Conservation (phyloP, 2,797 vertebrate genomes). For the Meriones psammophilus region DNA sequence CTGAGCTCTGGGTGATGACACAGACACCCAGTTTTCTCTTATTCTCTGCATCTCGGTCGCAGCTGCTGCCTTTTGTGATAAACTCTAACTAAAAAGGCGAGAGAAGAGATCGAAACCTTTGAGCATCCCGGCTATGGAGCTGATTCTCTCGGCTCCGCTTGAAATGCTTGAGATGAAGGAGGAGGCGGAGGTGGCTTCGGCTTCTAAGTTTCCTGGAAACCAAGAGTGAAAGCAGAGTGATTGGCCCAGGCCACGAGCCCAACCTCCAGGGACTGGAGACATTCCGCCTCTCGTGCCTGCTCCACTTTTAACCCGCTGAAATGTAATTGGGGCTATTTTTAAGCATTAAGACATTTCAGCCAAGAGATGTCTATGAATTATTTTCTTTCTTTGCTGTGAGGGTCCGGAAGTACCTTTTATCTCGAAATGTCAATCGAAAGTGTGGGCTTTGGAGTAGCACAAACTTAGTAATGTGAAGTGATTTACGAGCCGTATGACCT, state of each 20-base stretch:
- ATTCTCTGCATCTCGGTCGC: not conserved
- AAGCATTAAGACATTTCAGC: slow-evolving; percentile 72
- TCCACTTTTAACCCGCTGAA: slow-evolving; percentile 60
- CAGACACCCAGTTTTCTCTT: not conserved
- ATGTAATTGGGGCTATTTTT: slow-evolving; percentile 75
- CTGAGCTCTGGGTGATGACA: not conserved
- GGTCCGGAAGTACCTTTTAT: slow-evolving; percentile 63
- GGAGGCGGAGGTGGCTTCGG: slow-evolving; percentile 45
- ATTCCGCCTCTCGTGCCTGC: slow-evolving; percentile 59
- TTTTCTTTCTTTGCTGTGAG: slow-evolving; percentile 74
- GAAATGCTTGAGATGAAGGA: slow-evolving; percentile 62
- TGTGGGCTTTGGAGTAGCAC: slow-evolving; percentile 25
- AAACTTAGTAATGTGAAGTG: not conserved
- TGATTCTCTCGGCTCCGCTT: slow-evolving; percentile 1
- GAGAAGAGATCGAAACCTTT: slow-evolving; percentile 18
- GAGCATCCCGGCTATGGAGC: slow-evolving; percentile 52
- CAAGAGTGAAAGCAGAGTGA: not conserved
- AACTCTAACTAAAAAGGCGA: slow-evolving; percentile 46
- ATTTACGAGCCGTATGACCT: slow-evolving; percentile 52
- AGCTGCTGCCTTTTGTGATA: slow-evolving; percentile 55
- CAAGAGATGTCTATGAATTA: slow-evolving; percentile 70
- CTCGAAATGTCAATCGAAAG: slow-evolving; percentile 68
- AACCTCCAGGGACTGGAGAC: slow-evolving; percentile 51
- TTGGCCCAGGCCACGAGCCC: slow-evolving; percentile 63
- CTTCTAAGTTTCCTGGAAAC: slow-evolving; percentile 72